Percentiles rank a stretch among this genome's conserved stretches.
Evolutionary conservation across 2,113 vertebrate genomes (phyloP).

Genomic region (Strix uralensis): DNA sequence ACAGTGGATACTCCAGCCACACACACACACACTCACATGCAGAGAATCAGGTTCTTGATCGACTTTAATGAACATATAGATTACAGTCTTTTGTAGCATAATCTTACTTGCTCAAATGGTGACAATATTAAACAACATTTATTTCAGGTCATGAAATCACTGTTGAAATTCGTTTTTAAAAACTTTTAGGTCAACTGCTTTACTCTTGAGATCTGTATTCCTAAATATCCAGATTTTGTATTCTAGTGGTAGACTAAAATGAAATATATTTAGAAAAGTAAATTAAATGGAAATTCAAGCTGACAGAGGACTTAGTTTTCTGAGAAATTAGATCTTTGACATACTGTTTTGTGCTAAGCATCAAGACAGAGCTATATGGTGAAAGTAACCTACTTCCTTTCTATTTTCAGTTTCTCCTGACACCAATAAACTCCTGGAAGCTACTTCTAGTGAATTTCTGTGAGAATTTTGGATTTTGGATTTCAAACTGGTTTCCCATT

Average conservation of each 20-base stretch:
- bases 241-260: not conserved
- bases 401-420: not conserved
- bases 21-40: not conserved
- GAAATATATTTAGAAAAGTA: not conserved
- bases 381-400: not conserved
- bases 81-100: not conserved
- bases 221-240: not conserved
- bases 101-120: not conserved
- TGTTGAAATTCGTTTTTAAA: not conserved
- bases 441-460: not conserved
- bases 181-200: not conserved
- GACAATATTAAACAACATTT: not conserved
- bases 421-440: not conserved
- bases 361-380: not conserved
- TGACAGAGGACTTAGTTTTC: not conserved
- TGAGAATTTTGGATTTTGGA: not conserved
- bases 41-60: not conserved
- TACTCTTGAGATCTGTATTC: not conserved
- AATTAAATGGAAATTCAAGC: not conserved
- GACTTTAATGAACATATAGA: conserved; percentile 26
- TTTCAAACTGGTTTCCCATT: not conserved
- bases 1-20: not conserved
- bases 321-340: not conserved
- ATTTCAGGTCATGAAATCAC: not conserved
- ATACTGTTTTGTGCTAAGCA: not conserved